Evolutionary conservation across 2,113 vertebrate species (phyloP).

Genomic region (Jacana jacana): DNA sequence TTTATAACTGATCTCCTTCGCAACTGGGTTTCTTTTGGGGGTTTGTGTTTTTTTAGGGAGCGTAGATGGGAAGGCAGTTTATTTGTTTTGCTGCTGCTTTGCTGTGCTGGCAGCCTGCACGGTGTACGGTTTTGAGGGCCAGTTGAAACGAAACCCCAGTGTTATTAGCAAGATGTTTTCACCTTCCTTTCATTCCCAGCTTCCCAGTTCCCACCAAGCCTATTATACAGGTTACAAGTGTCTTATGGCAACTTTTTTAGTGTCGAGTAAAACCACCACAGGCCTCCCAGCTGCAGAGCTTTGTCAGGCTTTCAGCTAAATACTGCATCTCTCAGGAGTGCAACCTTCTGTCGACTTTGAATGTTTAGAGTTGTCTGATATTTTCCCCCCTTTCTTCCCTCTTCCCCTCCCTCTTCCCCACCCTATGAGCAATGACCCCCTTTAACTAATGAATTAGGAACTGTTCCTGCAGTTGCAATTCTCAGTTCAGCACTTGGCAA

Average conservation of each 20-base stretch:
- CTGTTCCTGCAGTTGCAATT: conserved; percentile 76
- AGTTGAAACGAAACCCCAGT: background rate
- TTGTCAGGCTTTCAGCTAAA: conserved; percentile 57
- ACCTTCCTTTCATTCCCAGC: conserved; percentile 49
- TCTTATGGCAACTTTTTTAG: conserved; percentile 55
- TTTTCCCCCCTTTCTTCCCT: background rate
- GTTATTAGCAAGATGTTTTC: conserved; percentile 60
- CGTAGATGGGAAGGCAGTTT: background rate
- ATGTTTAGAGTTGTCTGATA: conserved; percentile 29
- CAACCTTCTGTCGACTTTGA: conserved; percentile 68
- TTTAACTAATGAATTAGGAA: conserved; percentile 81
- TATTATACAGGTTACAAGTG: conserved; percentile 65
- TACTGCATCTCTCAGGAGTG: conserved; percentile 44
- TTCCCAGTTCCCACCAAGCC: conserved; percentile 50
- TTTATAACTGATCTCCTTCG: background rate
- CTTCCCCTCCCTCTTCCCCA: conserved; percentile 38
- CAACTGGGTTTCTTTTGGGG: background rate
- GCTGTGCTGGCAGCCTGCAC: background rate
- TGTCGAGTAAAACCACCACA: conserved; percentile 16
- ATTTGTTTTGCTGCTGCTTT: conserved; percentile 1
- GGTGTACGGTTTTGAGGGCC: conserved; percentile 33
- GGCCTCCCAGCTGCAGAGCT: conserved; percentile 63
- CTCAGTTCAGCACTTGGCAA: conserved; percentile 82
- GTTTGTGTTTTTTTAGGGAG: background rate
- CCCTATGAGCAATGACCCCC: conserved; percentile 81